Percentiles rank a stretch among this genome's conserved stretches.
These are phyloP conservation scores for Saimiri boliviensis DNA, from an alignment of 2,113 vertebrate species.

Conservation along the genomic window DNA sequence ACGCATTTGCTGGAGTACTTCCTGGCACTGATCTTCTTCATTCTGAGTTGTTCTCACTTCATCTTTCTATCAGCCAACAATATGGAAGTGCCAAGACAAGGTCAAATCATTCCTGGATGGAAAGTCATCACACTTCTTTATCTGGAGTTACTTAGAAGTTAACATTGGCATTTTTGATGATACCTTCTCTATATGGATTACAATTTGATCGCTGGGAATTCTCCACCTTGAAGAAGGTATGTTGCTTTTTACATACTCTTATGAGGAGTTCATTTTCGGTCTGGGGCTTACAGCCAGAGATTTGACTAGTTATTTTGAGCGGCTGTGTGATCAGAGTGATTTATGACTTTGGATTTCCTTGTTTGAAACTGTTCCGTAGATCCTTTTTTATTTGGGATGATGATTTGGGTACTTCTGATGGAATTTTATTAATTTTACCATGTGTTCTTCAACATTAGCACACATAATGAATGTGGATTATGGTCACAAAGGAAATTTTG, in stretches of 20 bases:
- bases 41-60: neutral
- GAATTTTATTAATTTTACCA: conserved; percentile 2
- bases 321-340: neutral
- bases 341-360: conserved; percentile 46
- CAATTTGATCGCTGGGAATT: neutral
- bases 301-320: neutral
- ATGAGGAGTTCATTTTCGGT: neutral
- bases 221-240: conserved; percentile 57
- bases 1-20: neutral
- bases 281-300: neutral
- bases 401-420: neutral
- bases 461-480: neutral
- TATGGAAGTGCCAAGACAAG: neutral
- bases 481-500: conserved; percentile 7
- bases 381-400: neutral
- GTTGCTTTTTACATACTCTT: conserved; percentile 39
- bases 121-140: conserved; percentile 8
- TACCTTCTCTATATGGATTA: conserved; percentile 61
- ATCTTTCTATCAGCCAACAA: conserved; percentile 1
- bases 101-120: neutral
- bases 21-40: neutral
- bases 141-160: conserved; percentile 52
- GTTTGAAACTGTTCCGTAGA: conserved; percentile 13
- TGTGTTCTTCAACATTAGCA: neutral
- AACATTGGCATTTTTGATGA: neutral